Conservation (phyloP, 2,888 invertebrate species). For the Perithous albicinctus region DNA sequence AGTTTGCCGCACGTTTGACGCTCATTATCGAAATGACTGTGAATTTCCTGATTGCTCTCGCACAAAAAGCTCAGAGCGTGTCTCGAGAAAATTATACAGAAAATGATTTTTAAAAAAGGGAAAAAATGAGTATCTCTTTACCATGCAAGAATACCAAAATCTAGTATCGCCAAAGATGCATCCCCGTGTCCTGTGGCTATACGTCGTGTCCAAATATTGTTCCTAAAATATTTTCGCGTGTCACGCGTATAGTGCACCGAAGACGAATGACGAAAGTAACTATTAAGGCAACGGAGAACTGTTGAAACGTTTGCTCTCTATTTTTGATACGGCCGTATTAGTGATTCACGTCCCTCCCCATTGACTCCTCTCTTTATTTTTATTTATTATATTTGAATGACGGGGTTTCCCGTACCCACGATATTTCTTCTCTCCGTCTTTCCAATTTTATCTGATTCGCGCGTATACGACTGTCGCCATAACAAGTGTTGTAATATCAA, state of each 20-base stretch:
- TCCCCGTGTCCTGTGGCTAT: conserved; percentile 73
- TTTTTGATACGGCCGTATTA: conserved; percentile 80
- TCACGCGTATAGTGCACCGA: conserved; percentile 73
- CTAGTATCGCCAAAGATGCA: conserved; percentile 81
- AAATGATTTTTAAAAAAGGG: background rate
- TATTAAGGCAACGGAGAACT: conserved; percentile 61
- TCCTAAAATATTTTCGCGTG: conserved; percentile 77
- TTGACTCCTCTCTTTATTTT: conserved; percentile 36
- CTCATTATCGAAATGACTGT: conserved; percentile 28
- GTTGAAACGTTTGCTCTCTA: conserved; percentile 76
- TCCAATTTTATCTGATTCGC: conserved; percentile 27
- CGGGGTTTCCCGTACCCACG: conserved; percentile 19
- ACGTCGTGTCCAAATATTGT: conserved; percentile 80
- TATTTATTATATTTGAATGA: conserved; percentile 6
- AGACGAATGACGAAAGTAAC: conserved; percentile 54
- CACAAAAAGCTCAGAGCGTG: conserved; percentile 1
- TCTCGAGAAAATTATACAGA: background rate
- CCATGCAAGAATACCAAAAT: conserved; percentile 81
- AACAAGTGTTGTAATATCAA: conserved; percentile 1
- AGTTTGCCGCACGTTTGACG: background rate
- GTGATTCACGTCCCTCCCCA: conserved; percentile 39
- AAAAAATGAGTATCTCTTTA: conserved; percentile 33
- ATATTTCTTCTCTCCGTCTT: conserved; percentile 39
- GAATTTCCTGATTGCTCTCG: conserved; percentile 25
- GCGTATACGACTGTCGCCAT: conserved; percentile 25